Percentiles rank a stretch among this genome's conserved stretches.
phyloP scores from a whole-genome alignment of 2,797 vertebrate genomes.

The Threskiornis aethiopicus region DNA sequence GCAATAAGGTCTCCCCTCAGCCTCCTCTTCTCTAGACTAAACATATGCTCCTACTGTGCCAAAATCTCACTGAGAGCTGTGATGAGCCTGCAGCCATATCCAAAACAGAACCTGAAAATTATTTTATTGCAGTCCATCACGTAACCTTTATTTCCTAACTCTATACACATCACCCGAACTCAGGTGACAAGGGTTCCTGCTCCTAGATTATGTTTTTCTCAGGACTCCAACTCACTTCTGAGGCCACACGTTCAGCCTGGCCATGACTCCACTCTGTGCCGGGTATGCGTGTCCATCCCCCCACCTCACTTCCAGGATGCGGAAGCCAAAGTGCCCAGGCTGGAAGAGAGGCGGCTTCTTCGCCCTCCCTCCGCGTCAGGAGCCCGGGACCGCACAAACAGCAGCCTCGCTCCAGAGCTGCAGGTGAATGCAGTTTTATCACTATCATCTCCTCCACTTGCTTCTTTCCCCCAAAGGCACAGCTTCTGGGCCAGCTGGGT shows the following conservation, averaged over 20 bases:
- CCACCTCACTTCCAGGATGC: not conserved
- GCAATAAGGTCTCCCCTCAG: no score
- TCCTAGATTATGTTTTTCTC: not conserved
- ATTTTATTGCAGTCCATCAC: not conserved
- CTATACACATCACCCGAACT: not conserved
- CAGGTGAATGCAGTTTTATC: not conserved
- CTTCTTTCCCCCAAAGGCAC: not conserved
- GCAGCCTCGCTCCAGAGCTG: not conserved
- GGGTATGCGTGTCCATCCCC: accelerated
- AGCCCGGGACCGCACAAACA: accelerated
- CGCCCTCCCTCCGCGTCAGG: not conserved
- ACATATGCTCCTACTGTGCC: not conserved
- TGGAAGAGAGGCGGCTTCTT: not conserved
- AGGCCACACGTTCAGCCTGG: not conserved
- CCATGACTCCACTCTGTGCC: not conserved
- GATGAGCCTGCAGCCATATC: not conserved
- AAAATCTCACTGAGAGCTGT: not conserved
- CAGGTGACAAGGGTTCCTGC: not conserved
- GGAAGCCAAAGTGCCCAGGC: not conserved
- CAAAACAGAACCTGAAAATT: not conserved
- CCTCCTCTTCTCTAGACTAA: no score
- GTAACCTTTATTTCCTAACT: not conserved
- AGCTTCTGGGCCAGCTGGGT: not conserved
- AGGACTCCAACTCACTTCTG: not conserved
- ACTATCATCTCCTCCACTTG: not conserved